A percentile compares a stretch with the other conserved stretches of the same genome.
Evolutionary conservation across 2,113 vertebrate genomes (phyloP).

Genomic region (Reinhardtius hippoglossoides): DNA sequence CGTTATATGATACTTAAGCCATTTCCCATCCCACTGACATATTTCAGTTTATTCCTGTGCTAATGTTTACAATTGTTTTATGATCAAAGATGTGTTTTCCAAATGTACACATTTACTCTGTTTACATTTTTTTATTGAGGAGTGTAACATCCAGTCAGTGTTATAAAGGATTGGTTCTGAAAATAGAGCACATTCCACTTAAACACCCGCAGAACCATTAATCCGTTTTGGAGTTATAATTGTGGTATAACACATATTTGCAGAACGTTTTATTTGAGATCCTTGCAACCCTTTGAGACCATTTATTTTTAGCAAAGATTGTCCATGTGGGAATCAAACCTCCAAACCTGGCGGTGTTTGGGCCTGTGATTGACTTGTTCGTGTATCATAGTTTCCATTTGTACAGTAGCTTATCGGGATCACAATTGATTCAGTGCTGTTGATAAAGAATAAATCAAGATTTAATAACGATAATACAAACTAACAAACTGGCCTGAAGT

Average conservation of each 20-base stretch:
- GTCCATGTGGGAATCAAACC: not conserved
- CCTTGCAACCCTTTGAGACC: not conserved
- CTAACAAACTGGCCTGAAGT: conserved; percentile 30
- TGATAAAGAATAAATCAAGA: conserved; percentile 54
- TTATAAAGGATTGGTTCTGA: conserved; percentile 15
- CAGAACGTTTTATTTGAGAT: not conserved
- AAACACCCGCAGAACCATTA: conserved; percentile 3
- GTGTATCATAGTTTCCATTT: not conserved
- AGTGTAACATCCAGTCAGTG: not conserved
- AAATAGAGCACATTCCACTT: not conserved
- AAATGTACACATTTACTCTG: not conserved
- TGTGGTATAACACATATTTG: conserved; percentile 26
- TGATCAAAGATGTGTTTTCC: conserved; percentile 9
- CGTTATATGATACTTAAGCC: conserved; percentile 16
- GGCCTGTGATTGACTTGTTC: not conserved
- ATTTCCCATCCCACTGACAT: conserved; percentile 2
- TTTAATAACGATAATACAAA: conserved; percentile 45
- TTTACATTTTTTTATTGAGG: too few species aligned
- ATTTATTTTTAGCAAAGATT: not conserved
- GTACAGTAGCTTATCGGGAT: conserved; percentile 35
- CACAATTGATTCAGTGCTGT: conserved; percentile 18
- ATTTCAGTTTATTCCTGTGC: not conserved
- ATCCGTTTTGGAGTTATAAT: not conserved
- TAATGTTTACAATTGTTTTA: conserved; percentile 4
- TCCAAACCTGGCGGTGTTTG: not conserved